These are phyloP conservation scores for Dromiciops gliroides DNA, from an alignment of 2,113 vertebrate species.

Conservation along the genomic window DNA sequence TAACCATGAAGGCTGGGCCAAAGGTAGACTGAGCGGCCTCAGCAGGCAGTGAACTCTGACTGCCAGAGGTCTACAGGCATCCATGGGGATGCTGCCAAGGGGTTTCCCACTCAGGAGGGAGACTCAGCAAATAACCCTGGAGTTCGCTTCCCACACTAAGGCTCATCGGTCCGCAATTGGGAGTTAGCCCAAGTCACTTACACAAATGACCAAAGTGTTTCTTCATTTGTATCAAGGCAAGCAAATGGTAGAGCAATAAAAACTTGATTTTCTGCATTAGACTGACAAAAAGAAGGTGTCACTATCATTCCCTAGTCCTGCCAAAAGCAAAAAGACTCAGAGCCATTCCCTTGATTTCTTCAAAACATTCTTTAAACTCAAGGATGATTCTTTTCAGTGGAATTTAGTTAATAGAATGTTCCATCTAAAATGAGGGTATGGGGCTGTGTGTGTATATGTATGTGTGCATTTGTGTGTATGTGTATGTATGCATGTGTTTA, in stretches of 20 bases:
- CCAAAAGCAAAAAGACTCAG: not conserved
- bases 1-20: not conserved
- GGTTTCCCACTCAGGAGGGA: not conserved
- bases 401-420: not conserved
- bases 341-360: not conserved
- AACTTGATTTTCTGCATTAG: not conserved
- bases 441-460: not conserved
- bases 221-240: not conserved
- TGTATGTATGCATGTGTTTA: no score
- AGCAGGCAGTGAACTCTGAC: no score
- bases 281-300: not conserved
- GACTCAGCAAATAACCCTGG: not conserved
- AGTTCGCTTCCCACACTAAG: not conserved
- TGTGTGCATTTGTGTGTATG: no score
- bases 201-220: not conserved
- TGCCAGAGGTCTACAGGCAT: not conserved
- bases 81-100: not conserved
- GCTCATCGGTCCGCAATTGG: not conserved
- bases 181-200: not conserved
- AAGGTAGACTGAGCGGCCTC: not conserved
- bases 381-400: not conserved
- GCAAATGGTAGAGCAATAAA: not conserved
- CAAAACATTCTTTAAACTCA: not conserved
- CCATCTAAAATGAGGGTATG: not conserved
- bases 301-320: not conserved